Evolutionary conservation across 1,140 invertebrate genomes (phyloP), one percentile per base, ranked within the genome.

Genomic region (Megalopta genalis): DNA sequence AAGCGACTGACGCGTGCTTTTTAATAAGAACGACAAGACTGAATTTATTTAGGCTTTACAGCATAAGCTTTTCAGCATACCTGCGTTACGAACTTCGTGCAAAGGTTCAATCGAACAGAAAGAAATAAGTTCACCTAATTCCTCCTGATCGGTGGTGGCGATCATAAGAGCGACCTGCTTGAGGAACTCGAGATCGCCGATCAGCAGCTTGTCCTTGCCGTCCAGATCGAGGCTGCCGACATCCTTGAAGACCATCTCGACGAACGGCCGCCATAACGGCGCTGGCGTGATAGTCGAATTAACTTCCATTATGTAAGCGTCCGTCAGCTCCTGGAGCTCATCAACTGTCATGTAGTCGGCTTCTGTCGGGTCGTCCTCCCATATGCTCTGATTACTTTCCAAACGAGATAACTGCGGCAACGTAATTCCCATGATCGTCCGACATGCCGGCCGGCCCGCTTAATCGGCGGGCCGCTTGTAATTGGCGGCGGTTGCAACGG

Each of bases 171-270:
- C 93, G 52, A 95, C 88, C 2, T 93, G 85, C 65, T 94, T 93
- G 75, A 96, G 89, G 83, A 95, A 96, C 23, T 93, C 89, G n/a
- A 96, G 88, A 88, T 97, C 95, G 0, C 93, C 93, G 16, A 96
- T 91, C 66, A 95, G 91, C 27, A 97, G 90, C 60, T 93, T 93
- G 79, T 95, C 93, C 59, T 93, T 85, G 69, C 79, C 91, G 90
- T 84, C 93, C 89, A 95, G 86, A 60, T 93, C 93, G 8, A 94
- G 90, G 16, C 94, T 90, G 49, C 93, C 86, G 16, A 93, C 93
- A 14, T 92, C 93, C 46, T 92, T 92, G 73, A 96, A 95, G 7
- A 97, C 81, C 54, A 94, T 92, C 81, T 94, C 93, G 37, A 97
- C 88, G 84, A 95, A 96, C 32, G 91, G 93, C 63, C 92, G 90